A percentile compares a stretch with the other conserved stretches of the same genome.
These are phyloP conservation scores for Lynx canadensis DNA, from an alignment of 2,113 vertebrate genomes.

Conservation along the genomic window DNA sequence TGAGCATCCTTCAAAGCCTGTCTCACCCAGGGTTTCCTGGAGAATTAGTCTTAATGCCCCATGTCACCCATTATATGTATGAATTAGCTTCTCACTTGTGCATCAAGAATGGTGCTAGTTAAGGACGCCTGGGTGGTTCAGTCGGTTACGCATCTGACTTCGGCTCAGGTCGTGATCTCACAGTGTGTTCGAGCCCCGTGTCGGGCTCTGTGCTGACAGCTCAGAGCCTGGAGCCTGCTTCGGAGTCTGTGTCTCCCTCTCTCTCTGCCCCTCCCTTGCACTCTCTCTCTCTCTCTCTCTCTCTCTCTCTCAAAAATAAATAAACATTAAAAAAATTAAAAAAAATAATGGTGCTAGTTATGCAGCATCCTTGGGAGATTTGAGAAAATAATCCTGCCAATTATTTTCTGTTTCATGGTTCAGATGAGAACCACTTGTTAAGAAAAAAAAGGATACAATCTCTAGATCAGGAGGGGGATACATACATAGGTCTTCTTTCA, in stretches of 20 bases:
- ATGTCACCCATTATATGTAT: fast-evolving
- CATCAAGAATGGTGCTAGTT: neutral
- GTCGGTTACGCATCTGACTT: no score
- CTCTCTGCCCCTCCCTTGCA: no score
- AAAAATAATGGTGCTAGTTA: neutral
- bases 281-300: no score
- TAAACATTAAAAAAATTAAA: no score
- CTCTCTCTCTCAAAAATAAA: no score
- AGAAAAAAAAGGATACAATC: neutral
- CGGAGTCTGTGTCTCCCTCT: no score
- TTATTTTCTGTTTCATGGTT: neutral
- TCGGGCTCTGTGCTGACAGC: no score
- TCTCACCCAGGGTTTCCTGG: neutral
- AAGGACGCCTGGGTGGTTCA: no score
- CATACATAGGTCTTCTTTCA: neutral
- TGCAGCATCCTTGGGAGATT: neutral
- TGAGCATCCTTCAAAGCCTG: neutral
- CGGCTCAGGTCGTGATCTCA: no score
- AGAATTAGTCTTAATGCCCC: neutral
- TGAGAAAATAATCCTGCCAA: neutral
- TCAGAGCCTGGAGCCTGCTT: no score
- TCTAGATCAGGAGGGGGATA: no score
- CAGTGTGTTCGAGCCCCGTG: no score
- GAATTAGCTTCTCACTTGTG: neutral
- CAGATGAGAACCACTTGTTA: neutral